Base-by-base conservation (phyloP, 2,888 invertebrate species). In the Trachelus stipa region DNA sequence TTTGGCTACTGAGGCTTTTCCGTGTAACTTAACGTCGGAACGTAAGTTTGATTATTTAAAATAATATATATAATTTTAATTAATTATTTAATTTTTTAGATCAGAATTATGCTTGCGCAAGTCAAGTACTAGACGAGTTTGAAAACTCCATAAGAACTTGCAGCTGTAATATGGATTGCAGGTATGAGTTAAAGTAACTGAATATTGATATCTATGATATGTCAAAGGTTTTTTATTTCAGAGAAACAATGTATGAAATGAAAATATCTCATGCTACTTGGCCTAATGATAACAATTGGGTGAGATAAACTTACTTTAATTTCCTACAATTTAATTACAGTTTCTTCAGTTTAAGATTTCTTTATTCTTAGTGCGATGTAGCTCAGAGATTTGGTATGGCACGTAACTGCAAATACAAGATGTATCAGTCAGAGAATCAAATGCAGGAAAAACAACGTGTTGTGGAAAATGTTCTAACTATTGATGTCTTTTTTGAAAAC, bases 81-180 rank as follows among this genome's bases (percentile, higher is more conserved):
- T 40, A 35, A 76, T 34, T 75, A 76, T 77, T 34, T n/a, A 34
- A 73, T 15, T 33, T 23, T 77, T 34, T 31, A 79, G 79, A 77
- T 75, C 73, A 33, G 34, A 75, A 77, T 73, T 81, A 77, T 30
- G 69, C 68, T 11, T 83, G 83, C 69, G 80, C 79, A 12, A 77
- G 78, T 37, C 77, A 77, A 12, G 77, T 83, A 34, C 74, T 81
- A 4, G 79, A 81, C 34, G 81, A 81, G 35, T 83, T 83, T 76
- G 83, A 83, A 68, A 79, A 75, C 15, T 69, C 77, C 34, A 37
- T 73, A 6, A 75, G 80, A 34, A 56, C 35, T 30, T 83, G 83
- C 74, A 81, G 81, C 56, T 83, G 83, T 37, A 83, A 83, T 56
- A 81, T 80, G 81, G 83, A 83, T 75, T 83, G 83, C 79, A 81